Conservation (phyloP, 2,797 vertebrate genomes). For the Tenualosa ilisha region DNA sequence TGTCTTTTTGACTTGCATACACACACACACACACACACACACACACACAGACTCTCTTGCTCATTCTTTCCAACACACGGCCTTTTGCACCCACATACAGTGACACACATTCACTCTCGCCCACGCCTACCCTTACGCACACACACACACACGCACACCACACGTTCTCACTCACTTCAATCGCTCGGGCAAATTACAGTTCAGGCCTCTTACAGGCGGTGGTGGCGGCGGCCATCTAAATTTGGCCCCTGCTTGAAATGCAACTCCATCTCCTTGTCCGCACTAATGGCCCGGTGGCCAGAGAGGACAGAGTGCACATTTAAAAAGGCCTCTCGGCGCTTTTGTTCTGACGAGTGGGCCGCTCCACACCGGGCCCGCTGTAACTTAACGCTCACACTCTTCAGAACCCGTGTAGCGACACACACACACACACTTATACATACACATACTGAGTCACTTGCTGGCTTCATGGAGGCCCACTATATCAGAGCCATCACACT, state of each 20-base stretch:
- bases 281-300: not conserved
- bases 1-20: not conserved
- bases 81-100: slow-evolving; percentile 45
- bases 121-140: not conserved
- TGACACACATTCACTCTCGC: slow-evolving; percentile 43
- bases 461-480: not conserved
- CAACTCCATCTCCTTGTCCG: slow-evolving; percentile 9
- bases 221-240: slow-evolving; percentile 8
- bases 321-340: not conserved
- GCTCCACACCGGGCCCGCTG: not conserved
- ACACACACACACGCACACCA: not conserved
- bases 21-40: slow-evolving; percentile 13
- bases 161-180: slow-evolving; percentile 34
- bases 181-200: slow-evolving; percentile 30
- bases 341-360: slow-evolving; percentile 6
- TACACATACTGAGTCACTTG: not conserved
- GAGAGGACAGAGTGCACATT: not conserved
- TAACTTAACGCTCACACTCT: not conserved
- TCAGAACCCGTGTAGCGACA: not conserved
- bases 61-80: slow-evolving; percentile 1
- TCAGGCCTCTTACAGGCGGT: not conserved
- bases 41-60: not conserved
- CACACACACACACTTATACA: not conserved
- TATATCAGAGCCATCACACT: not conserved
- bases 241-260: slow-evolving; percentile 18